Base-by-base conservation (phyloP, 2,113 vertebrate species). In the Lichenostomus cassidix region DNA sequence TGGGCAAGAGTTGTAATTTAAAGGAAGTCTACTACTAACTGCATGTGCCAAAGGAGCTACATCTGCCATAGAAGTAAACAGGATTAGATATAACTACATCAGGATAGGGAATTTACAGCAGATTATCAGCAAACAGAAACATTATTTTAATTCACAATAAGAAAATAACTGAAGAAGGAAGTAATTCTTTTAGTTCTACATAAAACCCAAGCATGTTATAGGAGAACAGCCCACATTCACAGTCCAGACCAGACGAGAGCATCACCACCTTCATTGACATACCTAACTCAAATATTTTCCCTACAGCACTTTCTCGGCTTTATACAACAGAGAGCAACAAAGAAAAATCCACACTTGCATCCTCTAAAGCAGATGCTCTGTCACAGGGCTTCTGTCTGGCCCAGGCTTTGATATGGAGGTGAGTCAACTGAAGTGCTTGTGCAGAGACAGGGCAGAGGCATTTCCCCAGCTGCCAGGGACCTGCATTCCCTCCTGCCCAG, bases 251-350 rank as follows among this genome's bases (percentile, higher is more conserved):
- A 42, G n/a, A 28, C 7, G n/a, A 53, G 28, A 59, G 23, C 37
- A 74, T 6, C 20, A 7, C 28, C 62, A 28, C 15, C 9, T 56
- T 37, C 39, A 47, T 0, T 67, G 14, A 12, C 0, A 0, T 19
- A 33, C 12, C n/a, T 22, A 67, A 71, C 11, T 15, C 39, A 75
- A 64, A 55, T n/a, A 15, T 5, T 35, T 58, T 56, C 15, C 18
- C 22, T 65, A 17, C 4, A 12, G 9, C 13, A 21, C 22, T 49
- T 82, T 68, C 35, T 77, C 27, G 49, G 22, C 29, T 76, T 80
- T 62, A 15, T 39, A 62, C 11, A 27, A 21, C 2, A 73, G 12
- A 75, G 6, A 71, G 29, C 24, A 59, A 37, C 29, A 69, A 62
- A 56, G 20, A 15, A 68, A 50, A 17, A 31, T 2, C 37, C 33